Conservation (phyloP, 2,113 vertebrate genomes). For the Numenius arquata region DNA sequence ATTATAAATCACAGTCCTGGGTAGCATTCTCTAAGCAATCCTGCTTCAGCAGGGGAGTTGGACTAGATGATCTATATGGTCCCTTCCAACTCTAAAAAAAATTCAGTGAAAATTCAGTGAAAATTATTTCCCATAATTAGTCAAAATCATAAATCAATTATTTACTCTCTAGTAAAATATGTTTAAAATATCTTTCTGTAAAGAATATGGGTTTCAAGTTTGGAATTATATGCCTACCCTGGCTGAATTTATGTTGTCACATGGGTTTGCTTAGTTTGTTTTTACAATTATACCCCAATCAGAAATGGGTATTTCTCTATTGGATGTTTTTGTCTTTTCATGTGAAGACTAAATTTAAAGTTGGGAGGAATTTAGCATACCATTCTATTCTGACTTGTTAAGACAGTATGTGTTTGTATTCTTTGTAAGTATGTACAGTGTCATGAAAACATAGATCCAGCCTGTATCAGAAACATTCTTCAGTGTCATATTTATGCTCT, state of each 20-base stretch:
- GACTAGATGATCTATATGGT: no score
- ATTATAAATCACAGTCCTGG: no score
- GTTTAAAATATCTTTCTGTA: neutral
- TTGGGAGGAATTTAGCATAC: neutral
- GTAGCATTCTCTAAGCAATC: no score
- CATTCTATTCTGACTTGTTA: neutral
- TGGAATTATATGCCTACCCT: neutral
- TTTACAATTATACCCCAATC: neutral
- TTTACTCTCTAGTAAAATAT: neutral
- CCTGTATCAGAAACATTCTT: neutral
- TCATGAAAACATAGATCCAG: neutral
- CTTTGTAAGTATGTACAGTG: neutral
- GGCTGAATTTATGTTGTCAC: neutral
- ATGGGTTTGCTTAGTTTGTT: neutral
- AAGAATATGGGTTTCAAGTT: neutral
- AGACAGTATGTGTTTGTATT: neutral
- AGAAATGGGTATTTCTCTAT: neutral
- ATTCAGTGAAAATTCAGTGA: no score
- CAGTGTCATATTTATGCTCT: neutral
- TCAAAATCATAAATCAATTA: neutral
- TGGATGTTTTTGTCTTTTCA: neutral
- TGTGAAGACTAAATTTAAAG: neutral
- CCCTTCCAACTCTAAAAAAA: no score
- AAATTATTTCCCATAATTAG: neutral
- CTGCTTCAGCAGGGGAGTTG: no score